Evolutionary conservation across 2,888 invertebrate species (phyloP).

Genomic region (Serrognathus titanus): DNA sequence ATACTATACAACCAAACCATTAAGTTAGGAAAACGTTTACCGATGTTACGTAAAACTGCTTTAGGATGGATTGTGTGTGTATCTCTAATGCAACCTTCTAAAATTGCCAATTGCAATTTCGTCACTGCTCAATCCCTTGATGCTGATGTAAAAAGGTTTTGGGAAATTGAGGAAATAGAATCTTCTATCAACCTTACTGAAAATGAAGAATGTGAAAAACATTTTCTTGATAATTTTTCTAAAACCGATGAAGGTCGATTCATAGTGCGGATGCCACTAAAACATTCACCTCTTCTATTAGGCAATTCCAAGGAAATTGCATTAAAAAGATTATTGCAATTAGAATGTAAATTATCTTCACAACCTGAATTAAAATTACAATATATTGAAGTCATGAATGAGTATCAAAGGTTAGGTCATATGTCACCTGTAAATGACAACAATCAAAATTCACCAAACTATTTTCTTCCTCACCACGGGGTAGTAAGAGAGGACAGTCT

Average conservation of each 20-base stretch:
- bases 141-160: neutral
- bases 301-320: neutral
- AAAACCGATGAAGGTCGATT: neutral
- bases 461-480: neutral
- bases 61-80: conserved; percentile 1
- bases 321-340: neutral
- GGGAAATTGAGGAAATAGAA: neutral
- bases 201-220: neutral
- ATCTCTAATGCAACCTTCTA: neutral
- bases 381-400: neutral
- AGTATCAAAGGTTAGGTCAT: neutral
- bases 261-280: neutral
- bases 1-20: too few species aligned
- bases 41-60: neutral
- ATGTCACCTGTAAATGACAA: neutral
- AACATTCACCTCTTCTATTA: neutral
- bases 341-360: neutral
- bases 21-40: too few species aligned
- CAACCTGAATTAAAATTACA: neutral
- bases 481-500: neutral
- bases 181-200: neutral
- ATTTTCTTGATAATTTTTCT: neutral
- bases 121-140: too few species aligned
- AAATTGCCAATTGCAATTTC: too few species aligned
- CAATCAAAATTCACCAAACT: neutral